Evolutionary conservation across 1,140 invertebrate genomes (phyloP).

Genomic region (Leptoteleia sp.): DNA sequence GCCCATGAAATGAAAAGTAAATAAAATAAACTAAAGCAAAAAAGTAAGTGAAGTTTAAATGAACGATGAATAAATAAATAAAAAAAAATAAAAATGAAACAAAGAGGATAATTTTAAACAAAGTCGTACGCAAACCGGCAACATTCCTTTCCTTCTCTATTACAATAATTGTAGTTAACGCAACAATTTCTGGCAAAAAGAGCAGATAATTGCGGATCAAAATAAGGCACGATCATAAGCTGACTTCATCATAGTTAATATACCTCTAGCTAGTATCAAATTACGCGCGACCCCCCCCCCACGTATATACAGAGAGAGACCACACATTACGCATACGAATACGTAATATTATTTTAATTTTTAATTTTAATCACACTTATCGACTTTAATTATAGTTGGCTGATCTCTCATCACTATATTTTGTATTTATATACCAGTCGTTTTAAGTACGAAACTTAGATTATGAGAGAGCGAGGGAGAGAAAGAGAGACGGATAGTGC

Average conservation of each 20-base stretch:
- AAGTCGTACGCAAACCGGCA: constrained; percentile 49
- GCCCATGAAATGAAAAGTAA: constrained; percentile 48
- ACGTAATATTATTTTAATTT: constrained; percentile 47
- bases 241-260: constrained; percentile 68
- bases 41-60: constrained; percentile 47
- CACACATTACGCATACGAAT: no score
- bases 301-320: constrained; percentile 3
- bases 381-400: constrained; percentile 36
- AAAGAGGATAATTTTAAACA: constrained; percentile 48
- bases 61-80: constrained; percentile 42
- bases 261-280: constrained; percentile 57
- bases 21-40: constrained; percentile 22
- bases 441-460: no score
- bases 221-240: constrained; percentile 69
- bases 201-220: constrained; percentile 65
- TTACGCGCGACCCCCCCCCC: constrained; percentile 17
- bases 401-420: constrained; percentile 59
- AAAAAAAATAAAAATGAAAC: no score
- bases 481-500: no score
- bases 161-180: constrained; percentile 71
- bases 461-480: no score
- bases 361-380: constrained; percentile 45
- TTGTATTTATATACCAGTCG: constrained; percentile 57
- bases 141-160: constrained; percentile 73
- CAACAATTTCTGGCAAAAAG: constrained; percentile 47